Percentiles rank a stretch among this genome's conserved stretches.
Evolutionary conservation across 2,113 vertebrate genomes (phyloP).

Genomic region (Pogona vitticeps): DNA sequence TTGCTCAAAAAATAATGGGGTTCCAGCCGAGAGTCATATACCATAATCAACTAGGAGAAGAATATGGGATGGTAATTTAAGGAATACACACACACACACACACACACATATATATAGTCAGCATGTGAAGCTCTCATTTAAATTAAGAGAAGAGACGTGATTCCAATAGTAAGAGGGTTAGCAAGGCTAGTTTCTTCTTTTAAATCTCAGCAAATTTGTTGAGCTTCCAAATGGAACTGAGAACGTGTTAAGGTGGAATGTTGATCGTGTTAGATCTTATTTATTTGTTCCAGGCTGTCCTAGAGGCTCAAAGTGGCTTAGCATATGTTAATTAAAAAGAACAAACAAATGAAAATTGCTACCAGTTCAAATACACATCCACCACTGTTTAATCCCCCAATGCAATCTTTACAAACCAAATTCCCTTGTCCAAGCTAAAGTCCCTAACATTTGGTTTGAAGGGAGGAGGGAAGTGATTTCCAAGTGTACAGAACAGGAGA

Average conservation of each 20-base stretch:
- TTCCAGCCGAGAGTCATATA: background rate
- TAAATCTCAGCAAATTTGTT: conserved; percentile 7
- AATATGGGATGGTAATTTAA: background rate
- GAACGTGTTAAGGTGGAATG: background rate
- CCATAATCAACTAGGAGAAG: background rate
- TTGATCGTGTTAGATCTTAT: conserved; percentile 6
- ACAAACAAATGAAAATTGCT: background rate
- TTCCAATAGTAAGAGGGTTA: background rate
- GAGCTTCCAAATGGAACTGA: background rate
- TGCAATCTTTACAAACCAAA: too few species aligned
- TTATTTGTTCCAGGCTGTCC: background rate
- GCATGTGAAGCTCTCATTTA: background rate
- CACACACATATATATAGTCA: background rate
- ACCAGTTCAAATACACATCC: background rate
- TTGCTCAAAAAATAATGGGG: background rate
- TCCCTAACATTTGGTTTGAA: too few species aligned
- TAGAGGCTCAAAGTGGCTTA: conserved; percentile 2
- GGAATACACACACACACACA: background rate
- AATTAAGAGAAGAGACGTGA: conserved; percentile 3
- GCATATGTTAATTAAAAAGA: conserved; percentile 1
- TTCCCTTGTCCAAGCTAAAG: too few species aligned
- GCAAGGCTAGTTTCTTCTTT: too few species aligned
- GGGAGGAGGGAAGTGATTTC: too few species aligned
- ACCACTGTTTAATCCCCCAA: too few species aligned
- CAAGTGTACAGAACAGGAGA: too few species aligned